These are phyloP conservation scores for Rapana venosa DNA, from an alignment of 2,888 invertebrate genomes.

Conservation along the genomic window DNA sequence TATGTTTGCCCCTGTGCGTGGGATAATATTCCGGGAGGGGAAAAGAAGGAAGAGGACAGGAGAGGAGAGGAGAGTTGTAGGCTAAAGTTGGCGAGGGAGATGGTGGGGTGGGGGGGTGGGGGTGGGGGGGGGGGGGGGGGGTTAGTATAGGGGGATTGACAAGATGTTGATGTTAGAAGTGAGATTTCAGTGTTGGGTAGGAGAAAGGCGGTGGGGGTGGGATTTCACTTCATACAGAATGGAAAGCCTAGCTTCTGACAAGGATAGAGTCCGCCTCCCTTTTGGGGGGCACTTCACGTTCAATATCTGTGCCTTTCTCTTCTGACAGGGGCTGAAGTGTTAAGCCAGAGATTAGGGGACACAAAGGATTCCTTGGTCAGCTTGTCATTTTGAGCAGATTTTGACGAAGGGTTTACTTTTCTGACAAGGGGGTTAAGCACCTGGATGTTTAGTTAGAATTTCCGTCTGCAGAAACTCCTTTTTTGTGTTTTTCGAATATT, in stretches of 20 bases:
- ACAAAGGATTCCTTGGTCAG: slow-evolving; percentile 3
- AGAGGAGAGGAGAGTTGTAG: no score
- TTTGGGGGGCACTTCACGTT: neutral
- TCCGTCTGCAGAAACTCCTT: neutral
- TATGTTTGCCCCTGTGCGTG: neutral
- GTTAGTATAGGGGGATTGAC: no score
- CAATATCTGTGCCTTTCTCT: slow-evolving; percentile 13
- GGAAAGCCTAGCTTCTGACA: neutral
- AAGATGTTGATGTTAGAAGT: no score
- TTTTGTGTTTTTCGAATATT: no score
- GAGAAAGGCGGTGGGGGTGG: neutral
- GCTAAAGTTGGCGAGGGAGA: neutral
- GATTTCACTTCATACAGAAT: neutral
- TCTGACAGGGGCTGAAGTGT: neutral
- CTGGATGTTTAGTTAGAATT: neutral
- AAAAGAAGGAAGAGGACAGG: no score
- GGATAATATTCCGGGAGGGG: no score
- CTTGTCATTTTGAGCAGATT: neutral
- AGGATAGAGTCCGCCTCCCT: neutral
- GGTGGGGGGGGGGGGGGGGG: neutral
- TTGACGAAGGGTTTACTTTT: neutral
- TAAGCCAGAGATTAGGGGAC: neutral
- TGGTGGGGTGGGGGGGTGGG: neutral
- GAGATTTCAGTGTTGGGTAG: neutral
- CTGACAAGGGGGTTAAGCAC: neutral